Percentiles rank a stretch among this genome's conserved stretches.
Evolutionary conservation across 2,888 invertebrate species (phyloP).

Genomic region (Onthophagus sagittarius): DNA sequence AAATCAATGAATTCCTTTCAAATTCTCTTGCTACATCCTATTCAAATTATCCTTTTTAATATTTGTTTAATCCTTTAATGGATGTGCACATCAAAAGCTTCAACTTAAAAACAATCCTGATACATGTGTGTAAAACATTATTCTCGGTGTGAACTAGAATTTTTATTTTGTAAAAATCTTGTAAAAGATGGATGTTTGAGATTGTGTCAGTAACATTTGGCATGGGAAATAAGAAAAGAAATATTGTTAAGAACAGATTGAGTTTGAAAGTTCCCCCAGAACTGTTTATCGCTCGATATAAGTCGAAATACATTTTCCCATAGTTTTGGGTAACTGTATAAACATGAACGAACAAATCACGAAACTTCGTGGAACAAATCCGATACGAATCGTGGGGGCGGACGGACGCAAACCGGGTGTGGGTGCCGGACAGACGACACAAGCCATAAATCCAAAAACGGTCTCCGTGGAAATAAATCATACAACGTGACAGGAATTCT

Average conservation of each 20-base stretch:
- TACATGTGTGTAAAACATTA: no score
- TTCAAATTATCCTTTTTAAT: no score
- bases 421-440: background rate
- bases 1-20: no score
- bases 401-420: background rate
- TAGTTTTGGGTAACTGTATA: background rate
- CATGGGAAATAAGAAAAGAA: background rate
- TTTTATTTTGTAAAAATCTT: no score
- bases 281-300: background rate
- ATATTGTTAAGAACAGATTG: background rate
- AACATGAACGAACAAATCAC: background rate
- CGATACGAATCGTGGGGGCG: background rate
- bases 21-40: no score
- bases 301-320: background rate
- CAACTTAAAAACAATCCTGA: no score
- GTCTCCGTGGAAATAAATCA: background rate
- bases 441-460: background rate
- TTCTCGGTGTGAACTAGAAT: no score
- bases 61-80: no score
- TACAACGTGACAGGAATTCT: background rate
- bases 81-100: no score
- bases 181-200: no score
- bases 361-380: background rate
- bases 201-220: background rate
- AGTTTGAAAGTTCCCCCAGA: background rate